phyloP scores from a whole-genome alignment of 2,797 vertebrate genomes.

The Pantherophis alleghaniensis region DNA sequence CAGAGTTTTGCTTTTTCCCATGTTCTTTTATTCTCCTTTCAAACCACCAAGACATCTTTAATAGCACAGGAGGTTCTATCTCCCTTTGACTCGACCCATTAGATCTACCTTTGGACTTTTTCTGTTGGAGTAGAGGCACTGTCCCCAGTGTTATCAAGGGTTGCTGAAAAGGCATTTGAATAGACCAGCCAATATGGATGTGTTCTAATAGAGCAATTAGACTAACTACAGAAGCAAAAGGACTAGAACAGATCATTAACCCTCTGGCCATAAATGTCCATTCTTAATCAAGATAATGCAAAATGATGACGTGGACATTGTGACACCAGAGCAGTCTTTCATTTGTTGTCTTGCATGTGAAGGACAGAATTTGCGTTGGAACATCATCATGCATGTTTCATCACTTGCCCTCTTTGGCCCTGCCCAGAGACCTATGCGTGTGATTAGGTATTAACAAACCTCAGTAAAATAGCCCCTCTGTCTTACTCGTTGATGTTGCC shows the following conservation, averaged over 20 bases:
- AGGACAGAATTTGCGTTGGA: background rate
- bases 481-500: background rate
- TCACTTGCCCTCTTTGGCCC: background rate
- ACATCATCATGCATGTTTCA: background rate
- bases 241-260: background rate
- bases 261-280: background rate
- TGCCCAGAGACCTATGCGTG: background rate
- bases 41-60: background rate
- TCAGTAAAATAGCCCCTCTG: background rate
- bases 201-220: constrained; percentile 67
- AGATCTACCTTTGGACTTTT: background rate
- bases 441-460: background rate
- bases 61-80: background rate
- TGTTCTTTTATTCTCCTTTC: too few species aligned
- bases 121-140: constrained; percentile 61
- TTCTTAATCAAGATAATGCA: background rate
- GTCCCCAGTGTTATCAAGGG: constrained; percentile 67
- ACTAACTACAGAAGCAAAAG: constrained; percentile 33
- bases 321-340: background rate
- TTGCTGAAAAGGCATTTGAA: constrained; percentile 70
- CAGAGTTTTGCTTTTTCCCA: background rate
- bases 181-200: constrained; percentile 63
- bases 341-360: background rate
- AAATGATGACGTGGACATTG: background rate
- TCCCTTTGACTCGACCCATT: background rate